phyloP scores from a whole-genome alignment of 2,113 vertebrate genomes.

The Chaenogobius annularis region DNA sequence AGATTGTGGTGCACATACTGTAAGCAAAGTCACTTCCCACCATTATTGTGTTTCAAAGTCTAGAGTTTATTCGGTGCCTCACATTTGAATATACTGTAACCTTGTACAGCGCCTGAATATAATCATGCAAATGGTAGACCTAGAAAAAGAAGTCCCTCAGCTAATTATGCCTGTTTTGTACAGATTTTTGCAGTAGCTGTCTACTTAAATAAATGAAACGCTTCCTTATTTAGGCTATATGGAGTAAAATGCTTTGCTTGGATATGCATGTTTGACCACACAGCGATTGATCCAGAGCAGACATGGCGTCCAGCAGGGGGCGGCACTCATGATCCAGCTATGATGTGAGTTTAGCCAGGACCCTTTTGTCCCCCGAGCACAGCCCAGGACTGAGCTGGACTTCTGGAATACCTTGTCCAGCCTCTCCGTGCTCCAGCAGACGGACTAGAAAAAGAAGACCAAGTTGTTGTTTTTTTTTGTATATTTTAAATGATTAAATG shows the following conservation, averaged over 20 bases:
- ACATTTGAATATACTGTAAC: constrained; percentile 1
- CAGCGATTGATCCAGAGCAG: background rate
- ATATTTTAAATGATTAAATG: background rate
- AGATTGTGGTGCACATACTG: no score
- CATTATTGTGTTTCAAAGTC: background rate
- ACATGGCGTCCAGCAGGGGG: background rate
- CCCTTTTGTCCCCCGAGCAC: no score
- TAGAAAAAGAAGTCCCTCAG: background rate
- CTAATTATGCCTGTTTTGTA: constrained; percentile 10
- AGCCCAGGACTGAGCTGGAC: no score
- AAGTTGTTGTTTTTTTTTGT: background rate
- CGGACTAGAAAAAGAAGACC: no score
- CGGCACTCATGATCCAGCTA: no score
- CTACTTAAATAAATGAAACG: background rate
- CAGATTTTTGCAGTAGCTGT: background rate
- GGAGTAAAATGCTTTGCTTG: background rate
- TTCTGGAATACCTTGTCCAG: no score
- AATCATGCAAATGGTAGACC: constrained; percentile 6
- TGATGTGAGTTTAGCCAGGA: no score
- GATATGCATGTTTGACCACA: background rate
- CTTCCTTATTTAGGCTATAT: constrained; percentile 1
- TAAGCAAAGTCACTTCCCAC: background rate
- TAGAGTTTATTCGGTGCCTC: background rate
- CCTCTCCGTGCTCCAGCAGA: no score
- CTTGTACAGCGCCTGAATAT: background rate